phyloP scores from a whole-genome alignment of 2,113 vertebrate species.

The Bufo bufo region DNA sequence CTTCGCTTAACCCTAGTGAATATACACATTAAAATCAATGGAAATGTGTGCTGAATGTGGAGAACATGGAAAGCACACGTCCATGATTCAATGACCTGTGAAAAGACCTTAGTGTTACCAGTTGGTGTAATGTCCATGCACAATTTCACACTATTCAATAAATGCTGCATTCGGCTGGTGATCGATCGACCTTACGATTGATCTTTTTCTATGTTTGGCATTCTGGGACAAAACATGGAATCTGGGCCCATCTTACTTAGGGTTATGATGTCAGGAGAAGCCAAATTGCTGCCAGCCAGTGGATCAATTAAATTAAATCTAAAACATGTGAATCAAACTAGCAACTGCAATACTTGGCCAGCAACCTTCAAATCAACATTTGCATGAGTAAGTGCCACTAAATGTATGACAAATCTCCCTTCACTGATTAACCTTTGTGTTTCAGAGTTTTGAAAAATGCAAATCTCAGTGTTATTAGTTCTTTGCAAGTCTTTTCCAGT shows the following conservation, averaged over 20 bases:
- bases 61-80: too few relatives aligned
- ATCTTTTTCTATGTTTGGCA: neutral
- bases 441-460: slow-evolving; percentile 22
- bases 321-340: neutral
- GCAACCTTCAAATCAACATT: slow-evolving; percentile 18
- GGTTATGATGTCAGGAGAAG: neutral
- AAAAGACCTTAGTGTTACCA: too few relatives aligned
- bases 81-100: too few relatives aligned
- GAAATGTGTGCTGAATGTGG: too few relatives aligned
- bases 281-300: neutral
- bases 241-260: neutral
- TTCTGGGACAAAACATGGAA: neutral
- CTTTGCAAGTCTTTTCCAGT: slow-evolving; percentile 16
- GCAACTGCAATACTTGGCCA: neutral
- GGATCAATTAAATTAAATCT: neutral
- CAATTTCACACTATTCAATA: too few relatives aligned
- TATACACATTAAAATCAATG: too few relatives aligned
- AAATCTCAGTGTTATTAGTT: slow-evolving; percentile 37
- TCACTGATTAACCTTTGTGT: slow-evolving; percentile 9
- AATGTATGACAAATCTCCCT: neutral
- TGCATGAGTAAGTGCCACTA: slow-evolving; percentile 24
- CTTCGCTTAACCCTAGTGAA: too few relatives aligned
- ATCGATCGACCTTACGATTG: too few relatives aligned
- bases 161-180: too few relatives aligned
- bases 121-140: too few relatives aligned